Percentiles rank a stretch among this genome's conserved stretches.
Conservation (phyloP, 2,888 invertebrate genomes). For the Drosophila setosimentum region DNA sequence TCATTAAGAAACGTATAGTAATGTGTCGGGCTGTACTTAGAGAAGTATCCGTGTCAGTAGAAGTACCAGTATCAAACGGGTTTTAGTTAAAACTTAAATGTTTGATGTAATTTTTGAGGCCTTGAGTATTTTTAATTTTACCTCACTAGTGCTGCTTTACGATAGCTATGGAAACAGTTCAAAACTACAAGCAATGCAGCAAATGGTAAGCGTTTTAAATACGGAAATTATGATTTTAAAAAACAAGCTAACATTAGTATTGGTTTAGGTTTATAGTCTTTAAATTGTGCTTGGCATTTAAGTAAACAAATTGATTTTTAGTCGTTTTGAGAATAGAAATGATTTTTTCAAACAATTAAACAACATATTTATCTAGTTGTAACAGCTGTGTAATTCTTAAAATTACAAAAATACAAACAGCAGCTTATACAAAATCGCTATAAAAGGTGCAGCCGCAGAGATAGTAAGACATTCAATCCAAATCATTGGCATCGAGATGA, state of each 20-base stretch:
- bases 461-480: constrained; percentile 3
- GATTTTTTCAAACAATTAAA: not conserved
- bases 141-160: no score
- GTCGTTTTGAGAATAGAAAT: not conserved
- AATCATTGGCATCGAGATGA: constrained; percentile 13
- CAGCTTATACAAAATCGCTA: not conserved
- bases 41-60: no score
- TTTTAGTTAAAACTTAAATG: no score
- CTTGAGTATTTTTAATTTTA: no score
- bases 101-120: not conserved
- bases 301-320: not conserved
- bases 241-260: not conserved
- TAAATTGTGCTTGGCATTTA: not conserved
- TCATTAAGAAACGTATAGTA: no score
- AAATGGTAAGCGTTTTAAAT: not conserved
- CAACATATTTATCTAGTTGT: not conserved
- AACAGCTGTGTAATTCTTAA: constrained; percentile 1
- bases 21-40: no score
- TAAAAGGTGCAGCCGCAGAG: constrained; percentile 5
- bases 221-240: no score
- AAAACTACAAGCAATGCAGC: not conserved
- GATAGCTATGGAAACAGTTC: no score
- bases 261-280: not conserved
- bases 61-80: no score
- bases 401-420: not conserved